Percentiles rank a stretch among this genome's conserved stretches.
These are phyloP conservation scores for Mormyrus iriodes DNA, from an alignment of 2,113 vertebrate species.

Conservation along the genomic window DNA sequence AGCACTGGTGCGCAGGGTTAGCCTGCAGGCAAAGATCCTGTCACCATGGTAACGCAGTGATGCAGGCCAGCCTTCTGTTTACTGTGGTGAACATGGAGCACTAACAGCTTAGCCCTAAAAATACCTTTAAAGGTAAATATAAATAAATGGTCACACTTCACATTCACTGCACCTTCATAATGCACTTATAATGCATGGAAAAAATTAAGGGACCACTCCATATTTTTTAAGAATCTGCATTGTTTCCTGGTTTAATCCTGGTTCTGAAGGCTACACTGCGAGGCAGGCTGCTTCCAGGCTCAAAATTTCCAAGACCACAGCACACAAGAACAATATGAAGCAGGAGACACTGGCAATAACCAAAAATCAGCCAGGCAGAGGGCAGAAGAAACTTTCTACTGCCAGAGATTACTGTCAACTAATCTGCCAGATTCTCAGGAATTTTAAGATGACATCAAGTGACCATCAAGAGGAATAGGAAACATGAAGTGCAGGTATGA, in stretches of 20 bases:
- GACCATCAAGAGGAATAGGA: neutral
- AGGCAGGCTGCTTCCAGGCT: neutral
- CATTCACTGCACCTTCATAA: no score
- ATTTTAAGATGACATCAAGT: neutral
- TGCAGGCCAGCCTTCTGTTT: neutral
- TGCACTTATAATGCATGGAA: no score
- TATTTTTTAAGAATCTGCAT: neutral
- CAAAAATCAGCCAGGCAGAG: neutral
- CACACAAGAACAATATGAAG: neutral
- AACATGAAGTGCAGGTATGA: neutral
- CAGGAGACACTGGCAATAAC: neutral
- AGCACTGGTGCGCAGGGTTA: neutral
- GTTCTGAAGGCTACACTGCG: neutral
- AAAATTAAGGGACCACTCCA: no score
- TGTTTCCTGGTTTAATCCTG: neutral
- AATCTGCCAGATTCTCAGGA: neutral
- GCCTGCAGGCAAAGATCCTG: neutral
- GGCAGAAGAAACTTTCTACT: no score
- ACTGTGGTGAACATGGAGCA: neutral
- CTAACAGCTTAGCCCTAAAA: neutral
- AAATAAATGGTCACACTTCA: neutral
- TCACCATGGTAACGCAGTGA: neutral
- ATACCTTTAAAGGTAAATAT: neutral
- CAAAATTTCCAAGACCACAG: neutral
- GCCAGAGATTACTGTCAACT: neutral